These are phyloP conservation scores for Isoperla grammatica DNA, from an alignment of 2,888 invertebrate genomes.

Conservation along the genomic window DNA sequence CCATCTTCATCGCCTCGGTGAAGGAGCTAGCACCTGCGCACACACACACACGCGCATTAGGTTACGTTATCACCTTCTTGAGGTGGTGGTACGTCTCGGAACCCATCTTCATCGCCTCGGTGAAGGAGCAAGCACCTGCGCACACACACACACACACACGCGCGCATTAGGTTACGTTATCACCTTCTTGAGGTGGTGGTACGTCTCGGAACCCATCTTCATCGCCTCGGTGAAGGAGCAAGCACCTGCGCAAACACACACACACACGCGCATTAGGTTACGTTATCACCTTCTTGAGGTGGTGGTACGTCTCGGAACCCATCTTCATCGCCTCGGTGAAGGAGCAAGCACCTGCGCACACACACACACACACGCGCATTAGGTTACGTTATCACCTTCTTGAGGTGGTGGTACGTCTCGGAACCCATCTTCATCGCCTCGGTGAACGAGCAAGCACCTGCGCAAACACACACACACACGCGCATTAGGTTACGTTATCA, in stretches of 20 bases:
- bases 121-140: conserved; percentile 79
- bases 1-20: conserved; percentile 98
- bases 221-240: conserved; percentile 91
- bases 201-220: conserved; percentile 97
- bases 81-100: conserved; percentile 93
- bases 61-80: conserved; percentile 90
- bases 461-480: too few species aligned
- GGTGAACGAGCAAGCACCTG: conserved; percentile 82
- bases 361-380: too few species aligned
- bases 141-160: too few species aligned
- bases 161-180: too few species aligned
- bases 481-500: too few species aligned
- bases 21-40: conserved; percentile 80
- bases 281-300: conserved; percentile 91
- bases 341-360: conserved; percentile 71
- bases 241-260: conserved; percentile 80
- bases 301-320: conserved; percentile 93
- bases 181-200: conserved; percentile 87
- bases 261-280: too few species aligned
- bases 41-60: too few species aligned
- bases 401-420: conserved; percentile 93
- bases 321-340: conserved; percentile 99
- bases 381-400: conserved; percentile 90
- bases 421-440: conserved; percentile 99
- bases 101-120: conserved; percentile 98